Percentiles rank a stretch among this genome's conserved stretches.
phyloP scores from a whole-genome alignment of 2,797 vertebrate species.

The Melanotaenia parkinsoni region DNA sequence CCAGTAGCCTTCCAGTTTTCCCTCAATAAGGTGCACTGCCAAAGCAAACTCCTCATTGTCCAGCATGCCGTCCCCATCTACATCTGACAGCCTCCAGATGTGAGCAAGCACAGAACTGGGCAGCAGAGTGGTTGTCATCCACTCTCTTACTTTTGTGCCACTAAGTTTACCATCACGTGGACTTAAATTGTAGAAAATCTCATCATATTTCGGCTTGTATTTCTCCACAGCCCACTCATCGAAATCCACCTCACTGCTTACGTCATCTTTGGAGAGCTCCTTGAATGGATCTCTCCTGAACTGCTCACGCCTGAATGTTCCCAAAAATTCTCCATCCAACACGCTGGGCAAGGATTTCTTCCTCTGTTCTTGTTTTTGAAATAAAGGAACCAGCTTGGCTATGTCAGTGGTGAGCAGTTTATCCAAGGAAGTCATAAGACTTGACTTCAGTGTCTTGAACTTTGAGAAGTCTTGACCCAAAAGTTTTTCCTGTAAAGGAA shows the following conservation, averaged over 20 bases:
- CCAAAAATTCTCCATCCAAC: conserved; percentile 87
- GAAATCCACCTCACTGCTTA: conserved; percentile 55
- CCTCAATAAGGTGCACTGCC: conserved; percentile 90
- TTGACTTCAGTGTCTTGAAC: conserved; percentile 88
- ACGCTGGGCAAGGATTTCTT: conserved; percentile 78
- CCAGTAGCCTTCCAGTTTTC: conserved; percentile 89
- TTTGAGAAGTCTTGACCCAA: conserved; percentile 89
- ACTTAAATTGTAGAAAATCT: conserved; percentile 92
- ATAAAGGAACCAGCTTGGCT: conserved; percentile 87
- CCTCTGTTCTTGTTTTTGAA: conserved; percentile 85
- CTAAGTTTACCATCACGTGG: conserved; percentile 89
- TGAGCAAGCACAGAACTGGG: conserved; percentile 90
- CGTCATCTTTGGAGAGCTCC: conserved; percentile 66
- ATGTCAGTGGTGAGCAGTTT: conserved; percentile 88
- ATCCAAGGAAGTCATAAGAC: conserved; percentile 87
- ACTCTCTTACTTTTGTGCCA: conserved; percentile 87
- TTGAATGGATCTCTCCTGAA: conserved; percentile 82
- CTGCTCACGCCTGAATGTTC: conserved; percentile 82
- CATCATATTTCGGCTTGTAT: conserved; percentile 92
- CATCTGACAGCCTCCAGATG: conserved; percentile 92
- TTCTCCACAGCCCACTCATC: conserved; percentile 88
- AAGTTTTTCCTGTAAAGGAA: conserved; percentile 85
- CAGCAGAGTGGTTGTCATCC: conserved; percentile 90
- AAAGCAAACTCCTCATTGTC: conserved; percentile 93
- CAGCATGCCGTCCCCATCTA: conserved; percentile 91